phyloP scores from a whole-genome alignment of 2,797 vertebrate genomes.

The Hemibagrus guttatus region DNA sequence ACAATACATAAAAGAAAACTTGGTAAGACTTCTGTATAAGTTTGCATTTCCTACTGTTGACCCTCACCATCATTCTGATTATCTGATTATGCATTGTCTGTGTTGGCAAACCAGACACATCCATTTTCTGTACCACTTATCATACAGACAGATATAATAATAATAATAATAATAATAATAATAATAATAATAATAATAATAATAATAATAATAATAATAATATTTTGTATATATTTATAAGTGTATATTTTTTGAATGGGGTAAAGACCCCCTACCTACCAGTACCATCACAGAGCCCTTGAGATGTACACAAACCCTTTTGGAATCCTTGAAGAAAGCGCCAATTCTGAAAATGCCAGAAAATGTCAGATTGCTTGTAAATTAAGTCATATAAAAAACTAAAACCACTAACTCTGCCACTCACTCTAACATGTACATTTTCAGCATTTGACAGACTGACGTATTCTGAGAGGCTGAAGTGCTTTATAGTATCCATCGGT shows the following conservation, averaged over 20 bases:
- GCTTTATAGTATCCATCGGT: neutral
- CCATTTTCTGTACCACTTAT: too few species aligned
- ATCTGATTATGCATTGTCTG: too few species aligned
- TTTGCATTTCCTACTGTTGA: too few species aligned
- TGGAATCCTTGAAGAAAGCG: neutral
- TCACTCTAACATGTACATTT: constrained; percentile 6
- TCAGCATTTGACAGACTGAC: neutral
- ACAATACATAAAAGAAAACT: too few species aligned
- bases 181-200: too few species aligned
- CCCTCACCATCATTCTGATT: too few species aligned
- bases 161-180: too few species aligned
- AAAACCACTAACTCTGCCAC: neutral
- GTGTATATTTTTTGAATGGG: neutral
- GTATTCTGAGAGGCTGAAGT: neutral
- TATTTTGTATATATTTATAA: too few species aligned
- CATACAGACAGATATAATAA: too few species aligned
- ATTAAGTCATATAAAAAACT: neutral
- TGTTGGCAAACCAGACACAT: too few species aligned
- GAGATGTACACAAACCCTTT: neutral
- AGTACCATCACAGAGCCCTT: neutral
- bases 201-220: too few species aligned
- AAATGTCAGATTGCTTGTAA: neutral
- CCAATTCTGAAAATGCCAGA: neutral
- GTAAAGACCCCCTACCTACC: neutral
- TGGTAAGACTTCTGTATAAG: too few species aligned